Evolutionary conservation across 1,140 invertebrate genomes (phyloP).

Genomic region (Lycorma delicatula): DNA sequence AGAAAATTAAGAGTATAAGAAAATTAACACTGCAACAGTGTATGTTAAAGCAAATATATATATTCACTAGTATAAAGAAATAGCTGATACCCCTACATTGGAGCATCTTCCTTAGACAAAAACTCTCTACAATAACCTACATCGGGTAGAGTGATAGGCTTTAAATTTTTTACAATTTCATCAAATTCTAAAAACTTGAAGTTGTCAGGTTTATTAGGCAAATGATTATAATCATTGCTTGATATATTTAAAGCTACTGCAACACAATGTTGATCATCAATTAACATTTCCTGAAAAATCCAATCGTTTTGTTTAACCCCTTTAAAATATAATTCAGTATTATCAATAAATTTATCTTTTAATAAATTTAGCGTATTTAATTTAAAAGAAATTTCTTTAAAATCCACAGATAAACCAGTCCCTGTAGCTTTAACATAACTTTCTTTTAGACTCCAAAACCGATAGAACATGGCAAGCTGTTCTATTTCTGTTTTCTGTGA

Average conservation of each 20-base stretch:
- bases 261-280: slow-evolving; percentile 73
- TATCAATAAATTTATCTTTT: slow-evolving; percentile 42
- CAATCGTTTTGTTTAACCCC: slow-evolving; percentile 53
- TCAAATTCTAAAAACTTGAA: neutral
- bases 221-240: neutral
- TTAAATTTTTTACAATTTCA: neutral
- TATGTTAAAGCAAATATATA: too few species aligned
- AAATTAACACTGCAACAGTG: too few species aligned
- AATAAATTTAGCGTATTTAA: slow-evolving; percentile 44
- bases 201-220: neutral
- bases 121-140: neutral
- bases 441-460: slow-evolving; percentile 93
- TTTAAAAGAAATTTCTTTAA: slow-evolving; percentile 66
- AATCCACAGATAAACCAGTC: slow-evolving; percentile 68
- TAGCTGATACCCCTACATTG: too few species aligned
- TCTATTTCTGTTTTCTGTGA: slow-evolving; percentile 41
- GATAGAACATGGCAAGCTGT: slow-evolving; percentile 66
- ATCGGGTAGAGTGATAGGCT: neutral
- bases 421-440: slow-evolving; percentile 89
- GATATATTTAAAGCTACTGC: slow-evolving; percentile 53
- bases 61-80: too few species aligned
- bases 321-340: slow-evolving; percentile 61
- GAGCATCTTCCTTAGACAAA: too few species aligned
- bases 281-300: slow-evolving; percentile 77
- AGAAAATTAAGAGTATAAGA: too few species aligned